These are phyloP conservation scores for Dipodomys merriami DNA, from an alignment of 2,113 vertebrate species.

Conservation along the genomic window DNA sequence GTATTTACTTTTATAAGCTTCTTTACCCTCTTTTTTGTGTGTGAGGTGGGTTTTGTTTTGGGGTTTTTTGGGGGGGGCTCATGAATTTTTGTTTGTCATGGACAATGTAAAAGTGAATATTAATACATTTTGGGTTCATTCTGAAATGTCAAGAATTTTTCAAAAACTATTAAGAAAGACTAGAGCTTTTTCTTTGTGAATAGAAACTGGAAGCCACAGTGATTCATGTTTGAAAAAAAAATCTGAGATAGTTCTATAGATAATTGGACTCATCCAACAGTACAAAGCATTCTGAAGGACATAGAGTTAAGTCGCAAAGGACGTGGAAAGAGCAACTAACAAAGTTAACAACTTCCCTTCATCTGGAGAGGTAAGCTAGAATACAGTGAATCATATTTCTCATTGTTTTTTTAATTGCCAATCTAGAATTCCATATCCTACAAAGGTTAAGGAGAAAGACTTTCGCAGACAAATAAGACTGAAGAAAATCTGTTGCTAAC, in stretches of 20 bases:
- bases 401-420: background rate
- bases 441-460: slow-evolving; percentile 7
- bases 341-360: slow-evolving; percentile 2
- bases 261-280: background rate
- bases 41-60: too few relatives aligned
- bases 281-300: background rate
- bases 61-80: too few relatives aligned
- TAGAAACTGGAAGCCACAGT: too few relatives aligned
- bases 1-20: too few relatives aligned
- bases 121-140: too few relatives aligned
- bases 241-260: background rate
- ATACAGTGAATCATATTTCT: background rate
- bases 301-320: background rate
- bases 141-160: too few relatives aligned
- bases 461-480: background rate
- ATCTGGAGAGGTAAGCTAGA: background rate
- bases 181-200: too few relatives aligned
- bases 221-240: background rate
- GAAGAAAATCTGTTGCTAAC: background rate
- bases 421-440: background rate
- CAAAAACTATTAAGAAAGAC: too few relatives aligned
- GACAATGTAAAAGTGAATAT: too few relatives aligned
- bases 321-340: background rate
- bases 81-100: too few relatives aligned
- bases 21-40: too few relatives aligned